phyloP scores from a whole-genome alignment of 2,113 vertebrate genomes.

The Protobothrops flavoviridis region DNA sequence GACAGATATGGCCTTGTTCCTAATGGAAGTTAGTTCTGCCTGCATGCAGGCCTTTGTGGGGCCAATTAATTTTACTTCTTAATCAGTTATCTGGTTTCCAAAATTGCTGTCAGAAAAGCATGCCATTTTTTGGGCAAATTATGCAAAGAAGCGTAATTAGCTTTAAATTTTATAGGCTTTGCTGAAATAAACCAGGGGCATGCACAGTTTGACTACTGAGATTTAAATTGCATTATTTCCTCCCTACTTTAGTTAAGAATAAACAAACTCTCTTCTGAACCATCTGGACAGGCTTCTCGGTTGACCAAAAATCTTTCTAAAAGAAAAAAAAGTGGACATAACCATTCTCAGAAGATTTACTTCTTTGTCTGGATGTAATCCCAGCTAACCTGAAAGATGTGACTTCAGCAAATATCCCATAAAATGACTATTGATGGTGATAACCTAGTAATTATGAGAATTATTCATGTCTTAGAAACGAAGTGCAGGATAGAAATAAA shows the following conservation, averaged over 20 bases:
- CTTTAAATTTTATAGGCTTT: constrained; percentile 72
- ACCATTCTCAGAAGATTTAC: neutral
- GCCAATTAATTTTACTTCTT: constrained; percentile 49
- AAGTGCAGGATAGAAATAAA: neutral
- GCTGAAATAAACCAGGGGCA: constrained; percentile 64
- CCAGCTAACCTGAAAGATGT: neutral
- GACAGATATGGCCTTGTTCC: neutral
- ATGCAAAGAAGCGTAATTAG: constrained; percentile 55
- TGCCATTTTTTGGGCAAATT: constrained; percentile 68
- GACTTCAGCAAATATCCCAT: neutral
- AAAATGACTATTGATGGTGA: neutral
- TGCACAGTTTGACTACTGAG: constrained; percentile 62
- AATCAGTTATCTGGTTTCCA: constrained; percentile 54
- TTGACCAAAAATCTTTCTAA: neutral
- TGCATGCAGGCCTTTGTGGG: constrained; percentile 49
- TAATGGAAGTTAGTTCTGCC: constrained; percentile 51
- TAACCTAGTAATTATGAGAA: neutral
- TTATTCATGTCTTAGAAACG: neutral
- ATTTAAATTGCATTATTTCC: constrained; percentile 53
- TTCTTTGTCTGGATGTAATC: neutral
- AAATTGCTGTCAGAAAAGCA: constrained; percentile 54
- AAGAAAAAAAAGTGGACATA: neutral
- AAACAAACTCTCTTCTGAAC: constrained; percentile 63
- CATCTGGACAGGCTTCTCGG: neutral
- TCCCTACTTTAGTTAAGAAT: constrained; percentile 45